Base-by-base conservation (phyloP, 2,888 invertebrate genomes). In the Anticlea derivata region DNA sequence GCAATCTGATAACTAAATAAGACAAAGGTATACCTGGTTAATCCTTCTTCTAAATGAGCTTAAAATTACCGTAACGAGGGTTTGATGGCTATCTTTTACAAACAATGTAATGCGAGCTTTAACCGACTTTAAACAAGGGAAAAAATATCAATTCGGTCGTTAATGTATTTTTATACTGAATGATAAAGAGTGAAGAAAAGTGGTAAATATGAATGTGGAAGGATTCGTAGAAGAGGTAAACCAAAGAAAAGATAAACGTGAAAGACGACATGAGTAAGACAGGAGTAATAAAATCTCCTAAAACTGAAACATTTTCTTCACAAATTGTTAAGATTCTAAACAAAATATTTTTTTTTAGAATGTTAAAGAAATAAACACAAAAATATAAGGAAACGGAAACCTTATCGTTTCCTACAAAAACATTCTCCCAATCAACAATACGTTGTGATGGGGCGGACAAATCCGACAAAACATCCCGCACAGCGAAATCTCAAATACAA, bases 1-100 rank as follows among this genome's bases (percentile, higher is more conserved):
- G 22, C 8, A 48, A 35, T 30, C 37, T 13, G 47, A 20, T 20
- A 30, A 46, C 38, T 51, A 34, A 24, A 44, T 37, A 31, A 35
- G 22, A 46, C 40, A 31, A 34, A n/a, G 29, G 37, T 13, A 31
- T 48, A 22, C 23, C 34, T 50, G 49, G 49, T 47, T 54, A 51
- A 59, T 54, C 40, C 49, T 17, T 34, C 38, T 17, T 17, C 45
- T 49, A 39, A 44, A 56, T 49, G 34, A 33, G 41, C 41, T 34
- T 45, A 7, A 38, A 45, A 48, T 55, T 41, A 34, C 29, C 31
- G 30, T 44, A 12, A 27, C 24, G 5, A 27, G 38, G 31, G 34
- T 39, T 31, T 26, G 17, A 29, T 33, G 35, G 31, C 29, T 24
- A 1, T 23, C 43, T 47, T 47, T 34, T 20, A 7, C 4, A 10